Evolutionary conservation across 2,888 invertebrate genomes (phyloP), one percentile per base, ranked within the genome.

Genomic region (Nemapogon koenigi): DNA sequence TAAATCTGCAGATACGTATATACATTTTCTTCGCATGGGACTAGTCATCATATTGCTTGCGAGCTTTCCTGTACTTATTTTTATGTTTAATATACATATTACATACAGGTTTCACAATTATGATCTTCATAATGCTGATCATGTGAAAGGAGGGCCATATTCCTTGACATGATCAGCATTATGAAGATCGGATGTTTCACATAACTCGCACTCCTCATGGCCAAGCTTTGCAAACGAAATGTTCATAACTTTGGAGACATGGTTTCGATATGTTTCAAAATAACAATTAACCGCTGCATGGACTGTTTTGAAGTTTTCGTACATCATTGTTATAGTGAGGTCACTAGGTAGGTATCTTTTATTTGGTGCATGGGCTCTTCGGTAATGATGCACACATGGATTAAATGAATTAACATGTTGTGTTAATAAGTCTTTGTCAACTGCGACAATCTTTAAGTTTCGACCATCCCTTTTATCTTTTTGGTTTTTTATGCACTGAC

Each of bases 201-300:
- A 43, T 22, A 28, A 14, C 22, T 40, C 43, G 16, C 43, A 41
- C 22, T 43, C 43, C 17, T 43, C 41, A 19, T 43, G 36, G 17
- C 43, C 39, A 26, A 43, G 30, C 10, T 35, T 32, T 15, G 39
- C 39, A 30, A 43, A 43, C 8, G 43, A 41, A 19, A 43, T 43
- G 16, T 43, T 41, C 33, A 39, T 39, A 10, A 38, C 29, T 16
- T 43, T 28, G 13, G 11, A 15, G 6, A 41, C 14, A 16, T 38
- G 16, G 19, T 26, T 17, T 39, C 43, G 37, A 17, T 39, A 41
- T 3, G 36, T 3, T 13, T 43, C 41, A n/a, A 26, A 35, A 4
- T 35, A 38, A 18, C 37, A 13, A 13, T 16, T 25, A 15, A 4
- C 8, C 2, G 30, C n/a, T 31, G 41, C 27, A 8, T 36, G 8